These are phyloP conservation scores for Antheraea pernyi DNA, from an alignment of 1,140 invertebrate species.

Conservation along the genomic window DNA sequence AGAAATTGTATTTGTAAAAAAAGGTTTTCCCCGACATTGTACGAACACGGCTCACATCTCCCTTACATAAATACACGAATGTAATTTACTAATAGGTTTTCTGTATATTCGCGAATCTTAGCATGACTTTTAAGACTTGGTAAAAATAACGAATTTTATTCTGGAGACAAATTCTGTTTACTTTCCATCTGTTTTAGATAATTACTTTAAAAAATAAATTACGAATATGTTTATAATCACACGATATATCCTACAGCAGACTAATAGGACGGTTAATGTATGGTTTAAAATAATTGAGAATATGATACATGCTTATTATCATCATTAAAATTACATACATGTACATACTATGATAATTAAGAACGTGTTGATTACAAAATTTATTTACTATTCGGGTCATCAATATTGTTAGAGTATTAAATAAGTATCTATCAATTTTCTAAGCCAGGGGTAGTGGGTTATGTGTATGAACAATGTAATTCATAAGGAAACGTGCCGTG, in stretches of 20 bases:
- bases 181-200: neutral
- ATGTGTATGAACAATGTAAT: conserved; percentile 2
- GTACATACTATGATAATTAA: too few relatives aligned
- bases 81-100: conserved; percentile 12
- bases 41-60: conserved; percentile 6
- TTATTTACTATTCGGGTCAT: too few relatives aligned
- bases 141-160: neutral
- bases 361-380: too few relatives aligned
- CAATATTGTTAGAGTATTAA: neutral
- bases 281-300: too few relatives aligned
- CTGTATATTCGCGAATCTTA: conserved; percentile 7
- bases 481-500: conserved; percentile 2
- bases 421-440: neutral
- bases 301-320: too few relatives aligned
- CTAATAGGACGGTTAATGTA: too few relatives aligned
- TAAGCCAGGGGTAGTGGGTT: neutral
- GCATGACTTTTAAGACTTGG: neutral
- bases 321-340: too few relatives aligned
- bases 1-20: conserved; percentile 53
- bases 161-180: neutral
- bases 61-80: neutral
- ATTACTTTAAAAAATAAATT: too few relatives aligned
- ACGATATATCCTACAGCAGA: too few relatives aligned
- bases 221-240: too few relatives aligned
- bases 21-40: conserved; percentile 2